A percentile compares a stretch with the other conserved stretches of the same genome.
These are phyloP conservation scores for Coptodon bakossiorum DNA, from an alignment of 2,113 vertebrate species.

Conservation along the genomic window DNA sequence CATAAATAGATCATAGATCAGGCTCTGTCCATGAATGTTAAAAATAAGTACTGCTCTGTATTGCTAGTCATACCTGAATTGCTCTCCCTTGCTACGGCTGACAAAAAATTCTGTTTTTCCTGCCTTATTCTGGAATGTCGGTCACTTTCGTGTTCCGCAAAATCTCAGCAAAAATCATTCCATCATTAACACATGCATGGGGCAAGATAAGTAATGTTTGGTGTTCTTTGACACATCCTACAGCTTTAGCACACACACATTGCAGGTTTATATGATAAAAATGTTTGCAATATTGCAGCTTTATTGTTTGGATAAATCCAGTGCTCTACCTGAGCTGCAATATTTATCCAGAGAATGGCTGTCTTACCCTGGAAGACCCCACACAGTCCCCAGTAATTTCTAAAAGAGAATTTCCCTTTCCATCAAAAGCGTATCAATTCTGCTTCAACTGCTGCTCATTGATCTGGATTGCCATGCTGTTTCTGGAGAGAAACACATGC, in stretches of 20 bases:
- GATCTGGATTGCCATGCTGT: not conserved
- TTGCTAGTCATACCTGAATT: not conserved
- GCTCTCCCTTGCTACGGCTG: not conserved
- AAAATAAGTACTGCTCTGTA: not conserved
- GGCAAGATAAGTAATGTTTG: not conserved
- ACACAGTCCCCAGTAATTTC: not conserved
- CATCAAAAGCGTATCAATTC: not conserved
- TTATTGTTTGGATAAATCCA: not conserved
- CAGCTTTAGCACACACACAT: not conserved
- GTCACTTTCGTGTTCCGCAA: not conserved
- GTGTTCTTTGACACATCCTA: not conserved
- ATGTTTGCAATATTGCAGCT: not conserved
- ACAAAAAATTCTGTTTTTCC: accelerated
- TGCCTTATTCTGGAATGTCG: not conserved
- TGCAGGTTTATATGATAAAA: not conserved
- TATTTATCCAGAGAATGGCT: not conserved
- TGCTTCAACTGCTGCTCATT: not conserved
- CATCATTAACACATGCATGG: not conserved
- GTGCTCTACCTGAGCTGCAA: not conserved
- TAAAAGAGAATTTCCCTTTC: not conserved
- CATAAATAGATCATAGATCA: not conserved
- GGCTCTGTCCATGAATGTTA: accelerated
- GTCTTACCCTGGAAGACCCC: not conserved
- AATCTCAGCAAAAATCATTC: not conserved
- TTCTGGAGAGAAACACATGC: not conserved